Percentiles rank a stretch among this genome's conserved stretches.
phyloP scores from a whole-genome alignment of 2,113 vertebrate species.

The Tretioscincus oriximinensis region DNA sequence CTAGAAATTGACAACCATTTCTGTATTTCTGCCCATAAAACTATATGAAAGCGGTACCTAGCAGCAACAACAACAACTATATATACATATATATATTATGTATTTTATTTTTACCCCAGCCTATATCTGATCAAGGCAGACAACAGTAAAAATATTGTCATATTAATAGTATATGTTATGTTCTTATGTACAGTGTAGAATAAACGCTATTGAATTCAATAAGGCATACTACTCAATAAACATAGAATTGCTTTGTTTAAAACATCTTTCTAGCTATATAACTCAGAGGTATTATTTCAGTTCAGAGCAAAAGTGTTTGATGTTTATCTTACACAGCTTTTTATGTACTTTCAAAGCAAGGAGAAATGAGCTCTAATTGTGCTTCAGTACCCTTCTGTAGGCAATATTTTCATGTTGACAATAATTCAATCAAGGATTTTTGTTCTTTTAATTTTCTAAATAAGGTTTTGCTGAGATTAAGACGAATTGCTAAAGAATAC shows the following conservation, averaged over 20 bases:
- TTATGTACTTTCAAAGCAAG: conserved; percentile 5
- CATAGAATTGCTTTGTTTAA: not conserved
- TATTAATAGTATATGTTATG: too few relatives aligned
- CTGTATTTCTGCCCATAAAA: too few relatives aligned
- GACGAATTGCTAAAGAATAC: not conserved
- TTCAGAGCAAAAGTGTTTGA: not conserved
- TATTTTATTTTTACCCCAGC: too few relatives aligned
- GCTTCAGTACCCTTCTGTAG: not conserved
- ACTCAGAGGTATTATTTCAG: not conserved
- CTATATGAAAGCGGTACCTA: too few relatives aligned
- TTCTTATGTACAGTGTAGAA: too few relatives aligned
- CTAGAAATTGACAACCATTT: too few relatives aligned
- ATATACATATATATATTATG: too few relatives aligned
- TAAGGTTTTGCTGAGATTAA: not conserved
- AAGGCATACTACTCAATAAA: not conserved
- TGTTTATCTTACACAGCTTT: fast-evolving
- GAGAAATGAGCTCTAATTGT: not conserved
- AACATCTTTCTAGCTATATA: not conserved
- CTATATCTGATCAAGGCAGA: too few relatives aligned
- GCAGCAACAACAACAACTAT: too few relatives aligned
- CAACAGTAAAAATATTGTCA: too few relatives aligned
- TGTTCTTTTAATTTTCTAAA: conserved; percentile 3
- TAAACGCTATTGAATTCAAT: not conserved
- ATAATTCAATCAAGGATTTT: not conserved
- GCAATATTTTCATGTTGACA: not conserved